Percentiles rank a stretch among this genome's conserved stretches.
Evolutionary conservation across 92 coral and sea anemone species (phyloP).

Genomic region (Phenganax subtilis): DNA sequence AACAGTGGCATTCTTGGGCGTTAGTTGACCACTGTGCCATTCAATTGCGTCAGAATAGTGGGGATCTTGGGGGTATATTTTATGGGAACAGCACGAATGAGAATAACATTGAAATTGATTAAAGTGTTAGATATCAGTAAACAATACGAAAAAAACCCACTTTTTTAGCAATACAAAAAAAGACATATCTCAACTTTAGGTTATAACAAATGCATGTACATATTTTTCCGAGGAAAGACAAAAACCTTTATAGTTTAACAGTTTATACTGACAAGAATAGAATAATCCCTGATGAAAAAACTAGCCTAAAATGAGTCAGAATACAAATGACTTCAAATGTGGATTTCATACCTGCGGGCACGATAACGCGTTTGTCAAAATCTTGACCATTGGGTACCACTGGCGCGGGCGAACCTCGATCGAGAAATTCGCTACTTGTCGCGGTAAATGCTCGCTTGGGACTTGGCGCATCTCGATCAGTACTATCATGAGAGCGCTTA

Average conservation of each 20-base stretch:
- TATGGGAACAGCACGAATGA: constrained; percentile 17
- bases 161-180: too few species aligned
- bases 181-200: too few species aligned
- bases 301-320: neutral
- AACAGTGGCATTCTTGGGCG: constrained; percentile 37
- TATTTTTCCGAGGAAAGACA: too few species aligned
- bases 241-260: too few species aligned
- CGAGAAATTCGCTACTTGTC: constrained; percentile 85
- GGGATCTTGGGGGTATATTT: neutral
- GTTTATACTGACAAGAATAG: neutral
- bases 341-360: constrained; percentile 80
- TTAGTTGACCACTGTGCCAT: constrained; percentile 23
- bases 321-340: constrained; percentile 17
- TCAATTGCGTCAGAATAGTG: constrained; percentile 13
- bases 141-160: too few species aligned
- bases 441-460: constrained; percentile 81
- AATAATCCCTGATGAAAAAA: neutral
- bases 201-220: too few species aligned
- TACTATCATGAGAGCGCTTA: constrained; percentile 70
- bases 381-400: constrained; percentile 79
- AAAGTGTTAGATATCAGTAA: too few species aligned
- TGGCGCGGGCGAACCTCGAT: constrained; percentile 86
- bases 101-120: neutral
- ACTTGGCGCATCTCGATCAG: constrained; percentile 84
- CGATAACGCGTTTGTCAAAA: constrained; percentile 92